Conservation (phyloP, 2,797 vertebrate genomes). For the Pampus argenteus region DNA sequence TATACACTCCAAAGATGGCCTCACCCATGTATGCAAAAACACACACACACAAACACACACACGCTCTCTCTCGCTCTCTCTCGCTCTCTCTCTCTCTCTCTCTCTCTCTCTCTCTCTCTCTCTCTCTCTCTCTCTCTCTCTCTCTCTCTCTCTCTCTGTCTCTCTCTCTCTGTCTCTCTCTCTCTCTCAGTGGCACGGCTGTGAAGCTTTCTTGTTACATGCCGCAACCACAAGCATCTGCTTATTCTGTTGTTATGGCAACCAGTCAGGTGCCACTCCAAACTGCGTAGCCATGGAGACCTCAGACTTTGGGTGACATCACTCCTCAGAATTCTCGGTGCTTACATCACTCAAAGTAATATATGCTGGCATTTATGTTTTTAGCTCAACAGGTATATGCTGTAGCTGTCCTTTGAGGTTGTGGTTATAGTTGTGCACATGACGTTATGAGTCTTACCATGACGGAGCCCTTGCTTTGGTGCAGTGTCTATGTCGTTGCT, state of each 20-base stretch:
- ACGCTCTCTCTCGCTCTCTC: too few species aligned
- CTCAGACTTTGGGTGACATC: slow-evolving; percentile 49
- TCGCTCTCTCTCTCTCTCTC: too few species aligned
- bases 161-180: too few species aligned
- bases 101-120: too few species aligned
- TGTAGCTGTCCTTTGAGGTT: background rate
- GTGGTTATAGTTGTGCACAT: background rate
- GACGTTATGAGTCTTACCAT: slow-evolving; percentile 7
- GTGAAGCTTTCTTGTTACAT: slow-evolving; percentile 25
- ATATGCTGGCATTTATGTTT: slow-evolving; percentile 1
- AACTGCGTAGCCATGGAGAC: slow-evolving; percentile 77
- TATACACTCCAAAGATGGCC: background rate
- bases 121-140: too few species aligned
- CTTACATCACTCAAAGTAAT: slow-evolving; percentile 58
- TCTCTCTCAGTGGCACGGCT: slow-evolving; percentile 5
- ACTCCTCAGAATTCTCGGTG: slow-evolving; percentile 61
- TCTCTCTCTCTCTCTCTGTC: too few species aligned
- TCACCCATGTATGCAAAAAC: background rate
- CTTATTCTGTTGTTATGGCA: slow-evolving; percentile 73
- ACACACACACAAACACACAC: background rate
- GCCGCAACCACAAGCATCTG: slow-evolving; percentile 38
- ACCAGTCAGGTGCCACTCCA: slow-evolving; percentile 82
- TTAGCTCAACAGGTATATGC: background rate
- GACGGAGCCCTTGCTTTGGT: slow-evolving; percentile 10
- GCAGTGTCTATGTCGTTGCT: background rate